Conservation (phyloP, 2,113 vertebrate species). For the Brachyhypopomus occidentalis region DNA sequence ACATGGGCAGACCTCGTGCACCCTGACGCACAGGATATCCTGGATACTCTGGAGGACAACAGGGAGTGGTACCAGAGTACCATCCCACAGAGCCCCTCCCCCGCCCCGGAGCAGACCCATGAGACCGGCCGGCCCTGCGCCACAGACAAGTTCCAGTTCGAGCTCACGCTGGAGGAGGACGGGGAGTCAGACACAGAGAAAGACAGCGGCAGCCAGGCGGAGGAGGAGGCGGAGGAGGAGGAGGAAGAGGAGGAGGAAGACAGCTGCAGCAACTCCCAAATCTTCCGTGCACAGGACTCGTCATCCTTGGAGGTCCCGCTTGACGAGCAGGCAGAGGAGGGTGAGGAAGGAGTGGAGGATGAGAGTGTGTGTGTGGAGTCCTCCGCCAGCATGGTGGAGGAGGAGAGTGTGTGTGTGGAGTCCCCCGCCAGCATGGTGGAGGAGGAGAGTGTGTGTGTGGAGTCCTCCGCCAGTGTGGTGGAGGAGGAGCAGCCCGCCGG, state of each 20-base stretch:
- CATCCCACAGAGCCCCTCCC: slow-evolving; percentile 88
- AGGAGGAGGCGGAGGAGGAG: slow-evolving; percentile 80
- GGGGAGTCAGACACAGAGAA: slow-evolving; percentile 85
- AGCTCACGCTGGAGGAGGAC: slow-evolving; percentile 85
- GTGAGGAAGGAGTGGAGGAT: slow-evolving; percentile 77
- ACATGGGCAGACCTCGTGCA: slow-evolving; percentile 89
- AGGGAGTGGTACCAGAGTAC: slow-evolving; percentile 92
- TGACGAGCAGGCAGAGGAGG: slow-evolving; percentile 79
- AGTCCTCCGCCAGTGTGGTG: slow-evolving; percentile 54
- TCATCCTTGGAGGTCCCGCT: slow-evolving; percentile 84
- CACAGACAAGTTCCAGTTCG: slow-evolving; percentile 87
- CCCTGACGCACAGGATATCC: slow-evolving; percentile 85
- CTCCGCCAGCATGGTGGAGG: slow-evolving; percentile 53
- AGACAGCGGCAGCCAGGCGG: slow-evolving; percentile 84
- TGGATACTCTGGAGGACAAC: slow-evolving; percentile 89
- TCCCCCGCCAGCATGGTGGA: slow-evolving; percentile 52
- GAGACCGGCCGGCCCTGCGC: slow-evolving; percentile 75
- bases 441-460: slow-evolving; percentile 68
- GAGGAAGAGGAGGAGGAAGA: slow-evolving; percentile 78
- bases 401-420: slow-evolving; percentile 70
- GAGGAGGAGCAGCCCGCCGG: slow-evolving; percentile 73
- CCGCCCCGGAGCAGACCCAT: slow-evolving; percentile 79
- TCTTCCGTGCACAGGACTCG: slow-evolving; percentile 85
- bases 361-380: slow-evolving; percentile 68
- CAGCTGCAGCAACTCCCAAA: slow-evolving; percentile 86